These are phyloP conservation scores for Oophaga pumilio DNA, from an alignment of 2,113 vertebrate genomes.

Conservation along the genomic window DNA sequence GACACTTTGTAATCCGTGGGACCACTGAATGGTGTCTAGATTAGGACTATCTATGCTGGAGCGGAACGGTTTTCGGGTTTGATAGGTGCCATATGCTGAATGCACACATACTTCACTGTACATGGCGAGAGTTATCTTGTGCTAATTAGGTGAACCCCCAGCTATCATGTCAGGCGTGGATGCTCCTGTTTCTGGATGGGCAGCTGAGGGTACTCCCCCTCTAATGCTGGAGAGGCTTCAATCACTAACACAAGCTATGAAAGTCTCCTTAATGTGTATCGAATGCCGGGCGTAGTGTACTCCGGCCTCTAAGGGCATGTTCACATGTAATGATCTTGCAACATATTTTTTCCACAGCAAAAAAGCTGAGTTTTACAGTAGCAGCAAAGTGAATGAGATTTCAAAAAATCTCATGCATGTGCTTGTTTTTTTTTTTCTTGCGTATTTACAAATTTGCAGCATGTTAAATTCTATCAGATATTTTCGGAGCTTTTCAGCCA, in stretches of 20 bases:
- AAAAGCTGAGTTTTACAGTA: no score
- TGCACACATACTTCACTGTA: constrained; percentile 53
- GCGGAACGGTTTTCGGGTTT: constrained; percentile 44
- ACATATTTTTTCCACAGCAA: no score
- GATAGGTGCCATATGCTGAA: constrained; percentile 49
- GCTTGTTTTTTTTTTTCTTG: no score
- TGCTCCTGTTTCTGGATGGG: constrained; percentile 16
- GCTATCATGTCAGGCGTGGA: constrained; percentile 23
- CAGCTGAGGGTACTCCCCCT: neutral
- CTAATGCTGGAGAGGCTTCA: neutral
- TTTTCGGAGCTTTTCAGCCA: no score
- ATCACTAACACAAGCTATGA: neutral
- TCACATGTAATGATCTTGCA: no score
- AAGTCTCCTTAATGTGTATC: neutral
- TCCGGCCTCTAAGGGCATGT: no score
- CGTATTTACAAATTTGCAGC: no score
- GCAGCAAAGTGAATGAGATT: no score
- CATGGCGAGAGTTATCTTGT: constrained; percentile 31
- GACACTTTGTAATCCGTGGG: constrained; percentile 44
- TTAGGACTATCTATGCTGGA: constrained; percentile 28
- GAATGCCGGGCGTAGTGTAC: no score
- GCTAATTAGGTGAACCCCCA: constrained; percentile 56
- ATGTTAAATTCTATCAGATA: no score
- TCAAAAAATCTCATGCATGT: no score
- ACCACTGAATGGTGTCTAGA: constrained; percentile 21